Evolutionary conservation across 1,140 invertebrate species (phyloP).

Genomic region (Calliphora vicina): DNA sequence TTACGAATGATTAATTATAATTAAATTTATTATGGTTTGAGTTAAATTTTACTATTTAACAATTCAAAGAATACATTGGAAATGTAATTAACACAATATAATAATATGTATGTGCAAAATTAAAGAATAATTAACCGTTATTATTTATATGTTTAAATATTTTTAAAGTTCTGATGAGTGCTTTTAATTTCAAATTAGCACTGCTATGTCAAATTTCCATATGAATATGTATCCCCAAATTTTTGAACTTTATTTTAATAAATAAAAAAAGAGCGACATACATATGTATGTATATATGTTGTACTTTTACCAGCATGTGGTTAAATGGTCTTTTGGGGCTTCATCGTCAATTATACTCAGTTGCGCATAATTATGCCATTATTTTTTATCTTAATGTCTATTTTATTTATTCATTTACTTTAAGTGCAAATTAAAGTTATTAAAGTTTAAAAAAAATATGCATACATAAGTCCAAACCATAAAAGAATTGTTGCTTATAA

Average conservation of each 20-base stretch:
- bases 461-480: too few species aligned
- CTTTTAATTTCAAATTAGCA: not conserved
- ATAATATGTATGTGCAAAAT: too few species aligned
- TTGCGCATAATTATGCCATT: constrained; percentile 58
- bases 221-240: not conserved
- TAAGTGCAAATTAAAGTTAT: constrained; percentile 40
- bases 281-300: too few species aligned
- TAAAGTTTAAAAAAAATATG: constrained; percentile 39
- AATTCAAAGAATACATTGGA: too few species aligned
- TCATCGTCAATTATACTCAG: constrained; percentile 52
- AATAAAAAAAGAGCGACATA: constrained; percentile 38
- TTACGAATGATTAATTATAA: too few species aligned
- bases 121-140: too few species aligned
- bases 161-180: not conserved
- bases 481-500: not conserved
- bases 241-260: not conserved
- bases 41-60: too few species aligned
- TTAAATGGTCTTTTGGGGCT: constrained; percentile 45
- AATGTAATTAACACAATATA: too few species aligned
- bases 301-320: constrained; percentile 17
- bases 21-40: too few species aligned
- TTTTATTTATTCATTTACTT: constrained; percentile 60
- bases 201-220: not conserved
- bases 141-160: not conserved
- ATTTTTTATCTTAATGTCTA: constrained; percentile 57